Percentiles rank a stretch among this genome's conserved stretches.
phyloP scores from a whole-genome alignment of 2,797 vertebrate species.

The Microchirus variegatus region DNA sequence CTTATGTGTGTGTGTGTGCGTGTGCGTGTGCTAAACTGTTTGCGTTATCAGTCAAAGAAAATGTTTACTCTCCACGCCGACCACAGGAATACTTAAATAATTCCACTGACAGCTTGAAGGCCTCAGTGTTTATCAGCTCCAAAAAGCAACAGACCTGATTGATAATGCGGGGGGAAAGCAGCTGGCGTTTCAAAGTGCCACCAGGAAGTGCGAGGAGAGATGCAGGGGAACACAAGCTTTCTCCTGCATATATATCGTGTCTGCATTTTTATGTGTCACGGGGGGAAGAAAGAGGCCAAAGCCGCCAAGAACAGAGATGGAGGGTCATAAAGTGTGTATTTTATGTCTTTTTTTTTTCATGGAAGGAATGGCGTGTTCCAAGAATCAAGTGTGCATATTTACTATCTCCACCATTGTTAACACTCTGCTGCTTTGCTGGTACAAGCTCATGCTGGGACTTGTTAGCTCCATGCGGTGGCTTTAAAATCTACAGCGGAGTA shows the following conservation, averaged over 20 bases:
- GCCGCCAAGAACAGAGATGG: slow-evolving; percentile 16
- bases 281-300: neutral
- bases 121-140: slow-evolving; percentile 63
- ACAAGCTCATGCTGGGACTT: slow-evolving; percentile 5
- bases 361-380: slow-evolving; percentile 11
- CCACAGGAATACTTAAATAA: slow-evolving; percentile 62
- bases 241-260: slow-evolving; percentile 28
- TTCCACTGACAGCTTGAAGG: slow-evolving; percentile 61
- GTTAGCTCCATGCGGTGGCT: slow-evolving; percentile 12
- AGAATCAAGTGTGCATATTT: slow-evolving; percentile 22
- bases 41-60: slow-evolving; percentile 80
- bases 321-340: slow-evolving; percentile 19
- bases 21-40: slow-evolving; percentile 45
- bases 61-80: slow-evolving; percentile 66
- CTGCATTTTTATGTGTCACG: slow-evolving; percentile 18
- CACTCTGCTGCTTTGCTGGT: slow-evolving; percentile 4
- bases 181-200: slow-evolving; percentile 54
- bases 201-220: slow-evolving; percentile 55
- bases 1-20: slow-evolving; percentile 2
- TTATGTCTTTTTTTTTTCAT: slow-evolving; percentile 16
- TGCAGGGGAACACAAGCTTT: slow-evolving; percentile 37
- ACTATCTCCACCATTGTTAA: slow-evolving; percentile 6
- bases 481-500: slow-evolving; percentile 15
- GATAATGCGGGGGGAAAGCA: slow-evolving; percentile 49
- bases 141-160: slow-evolving; percentile 66